Percentiles rank a stretch among this genome's conserved stretches.
phyloP scores from a whole-genome alignment of 2,113 vertebrate genomes.

The Lathamus discolor region DNA sequence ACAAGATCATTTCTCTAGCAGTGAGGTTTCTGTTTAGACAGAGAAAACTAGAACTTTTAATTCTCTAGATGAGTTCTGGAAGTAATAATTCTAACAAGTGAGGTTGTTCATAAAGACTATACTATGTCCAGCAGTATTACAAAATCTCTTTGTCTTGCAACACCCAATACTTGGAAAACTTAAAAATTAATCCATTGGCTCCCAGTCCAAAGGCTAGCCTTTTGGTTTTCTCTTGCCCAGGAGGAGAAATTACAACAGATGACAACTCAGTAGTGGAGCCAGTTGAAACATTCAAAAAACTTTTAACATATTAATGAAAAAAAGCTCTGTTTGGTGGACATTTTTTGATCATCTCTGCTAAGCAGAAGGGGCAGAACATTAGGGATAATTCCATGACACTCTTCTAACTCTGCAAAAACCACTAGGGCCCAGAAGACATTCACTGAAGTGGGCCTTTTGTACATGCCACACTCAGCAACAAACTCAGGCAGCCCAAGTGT shows the following conservation, averaged over 20 bases:
- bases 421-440: not conserved
- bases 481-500: not conserved
- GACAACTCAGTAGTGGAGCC: constrained; percentile 16
- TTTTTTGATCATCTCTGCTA: not conserved
- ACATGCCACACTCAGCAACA: not conserved
- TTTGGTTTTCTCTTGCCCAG: not conserved
- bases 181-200: constrained; percentile 20
- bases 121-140: not conserved
- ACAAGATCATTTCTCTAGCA: constrained; percentile 64
- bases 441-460: not conserved
- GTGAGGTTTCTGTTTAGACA: constrained; percentile 67
- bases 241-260: constrained; percentile 29
- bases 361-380: not conserved
- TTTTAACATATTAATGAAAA: not conserved
- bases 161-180: not conserved
- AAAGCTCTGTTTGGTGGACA: not conserved
- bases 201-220: not conserved
- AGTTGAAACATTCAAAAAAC: not conserved
- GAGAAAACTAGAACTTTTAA: constrained; percentile 56
- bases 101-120: constrained; percentile 36
- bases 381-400: not conserved
- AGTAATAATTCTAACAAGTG: constrained; percentile 67
- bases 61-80: constrained; percentile 58
- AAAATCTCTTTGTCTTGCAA: constrained; percentile 40
- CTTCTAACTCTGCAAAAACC: not conserved